Evolutionary conservation across 2,888 invertebrate species (phyloP), one percentile per base, ranked within the genome.

Genomic region (Chymomyza caudatula): DNA sequence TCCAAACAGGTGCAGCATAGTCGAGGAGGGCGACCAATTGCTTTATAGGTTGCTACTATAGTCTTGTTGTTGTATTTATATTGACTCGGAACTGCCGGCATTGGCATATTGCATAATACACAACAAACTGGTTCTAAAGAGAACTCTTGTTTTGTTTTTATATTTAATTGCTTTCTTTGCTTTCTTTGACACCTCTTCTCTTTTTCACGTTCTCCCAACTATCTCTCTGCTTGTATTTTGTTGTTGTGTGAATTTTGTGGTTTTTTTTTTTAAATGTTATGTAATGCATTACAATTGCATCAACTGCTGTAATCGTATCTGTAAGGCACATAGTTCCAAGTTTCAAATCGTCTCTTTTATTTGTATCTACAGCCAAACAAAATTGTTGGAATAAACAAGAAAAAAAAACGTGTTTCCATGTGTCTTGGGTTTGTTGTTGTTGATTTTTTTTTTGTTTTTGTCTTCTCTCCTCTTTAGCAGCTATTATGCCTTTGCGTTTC

Each of bases 201-300:
- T n/a, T n/a, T n/a, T n/a, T n/a, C n/a, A n/a, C n/a, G n/a, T n/a
- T n/a, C 25, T 1, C 25, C 25, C 25, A 25, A 25, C 25, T 4
- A 25, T 5, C 25, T 1, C 29, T 2, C 11, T 37, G 29, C 17
- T 19, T 42, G 67, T 52, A n/a, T 62, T 69, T 67, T 17, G 63
- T 49, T 67, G 73, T 71, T 73, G 80, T 77, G 80, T 69, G 60
- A 66, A 59, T 64, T 56, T 23, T 63, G 63, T 52, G 74, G 74
- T 63, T 71, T 60, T 76, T 73, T 63, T 70, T 60, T 63, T 63
- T 11, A 22, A 8, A 63, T 64, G 85, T 85, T 85, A 81, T 81
- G 80, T 76, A 83, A 80, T 80, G 29, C 29, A 29, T 11, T 15
- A 8, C 17, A 57, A 57, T 57, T 57, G 8, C 8, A 54, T 54